Conservation (phyloP, 2,888 invertebrate species). For the Gerris lacustris region DNA sequence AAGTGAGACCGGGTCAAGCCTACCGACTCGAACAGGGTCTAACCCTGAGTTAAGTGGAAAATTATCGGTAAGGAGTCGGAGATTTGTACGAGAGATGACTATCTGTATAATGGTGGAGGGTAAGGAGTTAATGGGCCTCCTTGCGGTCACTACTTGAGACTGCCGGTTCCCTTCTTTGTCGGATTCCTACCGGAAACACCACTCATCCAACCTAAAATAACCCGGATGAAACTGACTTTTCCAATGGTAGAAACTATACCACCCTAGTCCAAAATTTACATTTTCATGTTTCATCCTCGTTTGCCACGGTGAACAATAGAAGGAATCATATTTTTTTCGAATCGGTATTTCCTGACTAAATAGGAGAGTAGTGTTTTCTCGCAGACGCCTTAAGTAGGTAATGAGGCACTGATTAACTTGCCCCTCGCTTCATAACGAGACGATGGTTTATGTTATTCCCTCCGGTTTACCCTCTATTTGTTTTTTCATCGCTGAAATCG, state of each 20-base stretch:
- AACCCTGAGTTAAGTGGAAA: background rate
- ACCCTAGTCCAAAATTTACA: background rate
- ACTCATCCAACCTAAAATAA: background rate
- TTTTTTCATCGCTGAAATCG: no score
- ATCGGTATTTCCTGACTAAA: no score
- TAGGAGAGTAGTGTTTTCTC: no score
- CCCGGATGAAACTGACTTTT: no score
- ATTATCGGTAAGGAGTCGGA: background rate
- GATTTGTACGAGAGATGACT: constrained; percentile 1
- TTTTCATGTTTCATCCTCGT: background rate
- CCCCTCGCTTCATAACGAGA: no score
- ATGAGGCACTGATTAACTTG: no score
- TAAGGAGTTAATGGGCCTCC: background rate
- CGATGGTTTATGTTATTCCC: no score
- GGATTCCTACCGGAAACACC: background rate
- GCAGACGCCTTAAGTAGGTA: no score
- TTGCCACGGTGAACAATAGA: no score
- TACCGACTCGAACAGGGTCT: background rate
- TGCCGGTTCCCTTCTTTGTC: background rate
- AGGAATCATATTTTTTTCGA: no score
- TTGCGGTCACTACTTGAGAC: background rate
- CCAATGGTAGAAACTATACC: no score
- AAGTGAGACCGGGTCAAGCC: background rate
- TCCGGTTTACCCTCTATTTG: no score
- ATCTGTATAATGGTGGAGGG: background rate